These are phyloP conservation scores for Cataglyphis cursor DNA, from an alignment of 2,888 invertebrate species.

Conservation along the genomic window DNA sequence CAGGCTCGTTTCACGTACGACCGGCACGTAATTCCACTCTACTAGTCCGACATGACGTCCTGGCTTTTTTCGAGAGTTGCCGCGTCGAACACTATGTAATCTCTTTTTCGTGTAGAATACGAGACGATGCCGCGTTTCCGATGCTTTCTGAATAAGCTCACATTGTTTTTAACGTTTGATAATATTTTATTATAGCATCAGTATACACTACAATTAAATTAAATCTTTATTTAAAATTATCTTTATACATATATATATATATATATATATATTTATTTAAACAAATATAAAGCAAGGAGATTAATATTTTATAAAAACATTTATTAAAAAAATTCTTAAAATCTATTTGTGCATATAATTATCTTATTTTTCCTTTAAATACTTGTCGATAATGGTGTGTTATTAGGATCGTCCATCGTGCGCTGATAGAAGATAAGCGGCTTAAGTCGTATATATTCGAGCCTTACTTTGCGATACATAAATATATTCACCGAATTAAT, in stretches of 20 bases:
- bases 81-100: conserved; percentile 58
- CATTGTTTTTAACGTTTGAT: background rate
- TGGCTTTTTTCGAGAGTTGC: conserved; percentile 50
- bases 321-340: conserved; percentile 8
- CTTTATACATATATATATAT: background rate
- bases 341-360: background rate
- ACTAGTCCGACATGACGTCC: conserved; percentile 54
- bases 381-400: conserved; percentile 1
- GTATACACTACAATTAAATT: background rate
- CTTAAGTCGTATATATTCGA: conserved; percentile 1
- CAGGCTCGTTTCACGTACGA: conserved; percentile 71
- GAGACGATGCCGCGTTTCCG: conserved; percentile 29
- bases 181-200: background rate
- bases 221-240: conserved; percentile 10
- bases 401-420: conserved; percentile 9
- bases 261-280: background rate
- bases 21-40: conserved; percentile 61
- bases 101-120: conserved; percentile 48
- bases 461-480: conserved; percentile 11
- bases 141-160: background rate
- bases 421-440: conserved; percentile 15
- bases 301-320: background rate
- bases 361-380: background rate
- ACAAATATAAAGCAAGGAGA: background rate
- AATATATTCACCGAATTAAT: conserved; percentile 22